These are phyloP conservation scores for Falco berigora DNA, from an alignment of 2,797 vertebrate genomes.

Conservation along the genomic window DNA sequence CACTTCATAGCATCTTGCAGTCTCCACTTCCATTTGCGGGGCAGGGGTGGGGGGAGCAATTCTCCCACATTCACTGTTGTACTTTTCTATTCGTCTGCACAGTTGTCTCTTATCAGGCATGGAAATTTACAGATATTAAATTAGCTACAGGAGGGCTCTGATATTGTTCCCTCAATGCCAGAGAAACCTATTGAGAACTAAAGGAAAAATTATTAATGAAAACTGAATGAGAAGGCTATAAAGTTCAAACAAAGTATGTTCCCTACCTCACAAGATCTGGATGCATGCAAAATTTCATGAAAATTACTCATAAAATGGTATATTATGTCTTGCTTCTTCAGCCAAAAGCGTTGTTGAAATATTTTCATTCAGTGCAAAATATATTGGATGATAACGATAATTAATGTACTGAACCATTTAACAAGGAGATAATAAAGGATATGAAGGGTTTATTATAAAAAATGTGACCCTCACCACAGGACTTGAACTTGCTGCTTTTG, in stretches of 20 bases:
- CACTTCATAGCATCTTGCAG: constrained; percentile 1
- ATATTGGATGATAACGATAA: constrained; percentile 1
- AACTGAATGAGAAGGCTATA: constrained; percentile 52
- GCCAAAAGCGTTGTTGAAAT: not conserved
- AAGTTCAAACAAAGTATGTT: constrained; percentile 51
- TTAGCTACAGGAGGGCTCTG: constrained; percentile 57
- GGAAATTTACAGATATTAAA: constrained; percentile 60
- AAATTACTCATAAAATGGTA: constrained; percentile 46
- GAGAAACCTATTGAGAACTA: constrained; percentile 41
- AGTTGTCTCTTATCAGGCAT: constrained; percentile 29
- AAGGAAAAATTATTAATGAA: constrained; percentile 52
- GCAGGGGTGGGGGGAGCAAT: no score
- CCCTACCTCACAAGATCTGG: constrained; percentile 34
- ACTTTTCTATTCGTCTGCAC: not conserved
- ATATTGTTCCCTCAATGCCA: constrained; percentile 41
- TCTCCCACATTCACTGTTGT: not conserved
- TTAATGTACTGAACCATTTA: constrained; percentile 46
- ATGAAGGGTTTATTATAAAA: constrained; percentile 13
- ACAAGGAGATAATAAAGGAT: constrained; percentile 26
- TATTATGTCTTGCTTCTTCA: constrained; percentile 16
- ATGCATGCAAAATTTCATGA: constrained; percentile 54
- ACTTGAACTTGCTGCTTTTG: constrained; percentile 29
- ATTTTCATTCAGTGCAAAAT: constrained; percentile 9
- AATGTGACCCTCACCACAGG: constrained; percentile 46
- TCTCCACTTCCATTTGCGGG: not conserved